Evolutionary conservation across 2,113 vertebrate genomes (phyloP), one percentile per base, ranked within the genome.

Genomic region (Toxostoma redivivum): DNA sequence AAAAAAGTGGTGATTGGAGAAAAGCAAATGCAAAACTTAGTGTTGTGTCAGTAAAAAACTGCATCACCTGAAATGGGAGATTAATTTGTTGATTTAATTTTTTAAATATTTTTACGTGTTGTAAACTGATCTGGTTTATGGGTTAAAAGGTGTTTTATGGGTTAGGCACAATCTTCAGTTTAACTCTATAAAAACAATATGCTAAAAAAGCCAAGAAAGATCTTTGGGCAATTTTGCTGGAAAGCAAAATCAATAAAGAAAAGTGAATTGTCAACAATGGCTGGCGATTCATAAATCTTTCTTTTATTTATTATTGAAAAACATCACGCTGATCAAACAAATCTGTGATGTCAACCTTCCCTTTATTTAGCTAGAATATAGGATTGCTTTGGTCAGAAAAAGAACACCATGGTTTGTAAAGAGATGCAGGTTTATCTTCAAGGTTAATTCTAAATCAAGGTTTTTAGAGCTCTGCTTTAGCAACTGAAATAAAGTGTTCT

Each of bases 161-260:
- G 15, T 57, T 61, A 79, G 44, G 33, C 18, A 45, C 8, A 57
- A 20, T 42, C 53, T 65, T 71, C 48, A 40, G 38, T 64, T 44
- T 45, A 86, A 80, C 67, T 44, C 10, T 27, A 35, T 70, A 58
- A 74, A 90, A 76, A 45, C 12, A 15, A 61, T 56, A 42, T 30
- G 57, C 73, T 74, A 72, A 83, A 85, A 92, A 76, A 72, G 45
- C 5, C 10, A 77, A 82, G 35, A 40, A 82, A 60, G 8, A 6
- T 69, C 82, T 91, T 64, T 66, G 31, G 27, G 47, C 45, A 67
- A 40, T 92, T 94, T 86, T 76, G n/a, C 79, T 90, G 77, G 71
- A 81, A 70, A 93, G 25, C 17, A 85, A 79, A 92, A 95, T 93
- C 92, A 92, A 66, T 90, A 77, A 76, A 87, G 87, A 81, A 77